Evolutionary conservation across 2,797 vertebrate genomes (phyloP), one percentile per base, ranked within the genome.

Genomic region (Characodon lateralis): DNA sequence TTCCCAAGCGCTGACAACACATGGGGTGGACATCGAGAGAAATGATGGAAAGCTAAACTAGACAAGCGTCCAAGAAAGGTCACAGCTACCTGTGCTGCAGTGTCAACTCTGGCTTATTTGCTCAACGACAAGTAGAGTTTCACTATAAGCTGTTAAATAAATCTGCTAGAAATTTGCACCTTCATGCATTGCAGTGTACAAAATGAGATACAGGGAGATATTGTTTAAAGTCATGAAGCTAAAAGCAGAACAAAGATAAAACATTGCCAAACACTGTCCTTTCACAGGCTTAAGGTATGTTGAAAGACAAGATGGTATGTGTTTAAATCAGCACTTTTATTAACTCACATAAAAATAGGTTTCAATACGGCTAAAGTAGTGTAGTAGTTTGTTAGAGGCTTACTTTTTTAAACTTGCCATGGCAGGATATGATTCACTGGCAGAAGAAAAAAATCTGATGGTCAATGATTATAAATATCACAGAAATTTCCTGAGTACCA

Each of bases 1-100:
- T 78, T 85, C 65, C 0, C 72, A 39, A 76, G 69, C 78, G 74
- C 77, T 69, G 26, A 22, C 51, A 66, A 68, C 69, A 75, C 76
- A 81, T 75, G 51, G 78, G 74, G 22, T 41, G 43, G n/a, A 71
- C 4, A 20, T 48, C n/a, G 41, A 55, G 73, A 63, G 56, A 76
- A 24, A 55, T 24, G 41, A 16, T 14, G 48, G 59, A 18, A 61
- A 75, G 63, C 73, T 70, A 31, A 79, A 79, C 65, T 31, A 74
- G 9, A 71, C 70, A 71, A 71, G 31, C 20, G 43, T 43, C 65
- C 43, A 35, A 35, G 69, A 77, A 75, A 76, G 2, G 16, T 20
- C 18, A 24, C 35, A 41, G 20, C 35, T 41, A 41, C 4, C 9
- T 66, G 35, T 24, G 35, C 22, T 41, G 20, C 20, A 31, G 8